A percentile compares a stretch with the other conserved stretches of the same genome.
Conservation (phyloP, 2,113 vertebrate species). For the Peromyscus maniculatus region DNA sequence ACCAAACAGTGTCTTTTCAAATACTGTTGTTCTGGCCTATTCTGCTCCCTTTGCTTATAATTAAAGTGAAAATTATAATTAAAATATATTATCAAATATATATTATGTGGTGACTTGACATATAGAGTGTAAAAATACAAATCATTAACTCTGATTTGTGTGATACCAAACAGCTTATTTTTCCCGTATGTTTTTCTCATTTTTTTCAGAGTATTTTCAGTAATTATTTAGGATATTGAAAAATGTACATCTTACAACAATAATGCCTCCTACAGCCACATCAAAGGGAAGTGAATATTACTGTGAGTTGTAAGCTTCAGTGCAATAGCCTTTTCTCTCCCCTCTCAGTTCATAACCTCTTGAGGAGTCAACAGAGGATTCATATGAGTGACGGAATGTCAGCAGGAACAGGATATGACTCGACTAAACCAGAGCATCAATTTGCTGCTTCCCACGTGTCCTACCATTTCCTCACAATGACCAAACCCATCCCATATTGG, state of each 20-base stretch:
- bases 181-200: background rate
- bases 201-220: background rate
- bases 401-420: background rate
- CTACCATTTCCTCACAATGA: background rate
- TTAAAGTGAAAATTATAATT: slow-evolving; percentile 34
- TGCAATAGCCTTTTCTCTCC: background rate
- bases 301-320: background rate
- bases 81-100: background rate
- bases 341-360: background rate
- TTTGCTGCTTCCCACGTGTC: background rate
- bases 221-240: slow-evolving; percentile 31
- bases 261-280: background rate
- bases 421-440: background rate
- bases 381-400: background rate
- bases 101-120: background rate
- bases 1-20: background rate
- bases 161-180: background rate
- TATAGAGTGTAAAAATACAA: background rate
- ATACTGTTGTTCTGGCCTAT: background rate
- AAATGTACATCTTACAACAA: background rate
- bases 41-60: background rate
- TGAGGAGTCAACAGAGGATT: background rate
- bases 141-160: background rate
- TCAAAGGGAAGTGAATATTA: background rate
- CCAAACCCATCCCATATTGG: background rate